Evolutionary conservation across 2,113 vertebrate genomes (phyloP).

Genomic region (Pipra filicauda): DNA sequence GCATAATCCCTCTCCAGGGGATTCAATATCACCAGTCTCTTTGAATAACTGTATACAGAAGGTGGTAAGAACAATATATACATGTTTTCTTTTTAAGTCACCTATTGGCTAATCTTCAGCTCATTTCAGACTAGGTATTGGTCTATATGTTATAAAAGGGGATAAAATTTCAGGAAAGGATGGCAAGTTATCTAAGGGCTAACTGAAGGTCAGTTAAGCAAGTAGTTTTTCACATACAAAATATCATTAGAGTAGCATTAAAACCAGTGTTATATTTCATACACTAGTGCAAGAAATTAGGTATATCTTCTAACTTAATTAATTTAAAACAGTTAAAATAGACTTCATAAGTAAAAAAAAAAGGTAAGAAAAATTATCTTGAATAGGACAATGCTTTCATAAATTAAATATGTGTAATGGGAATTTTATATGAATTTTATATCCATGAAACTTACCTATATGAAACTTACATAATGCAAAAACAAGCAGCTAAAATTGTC

Average conservation of each 20-base stretch:
- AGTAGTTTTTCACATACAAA: neutral
- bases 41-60: neutral
- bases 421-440: neutral
- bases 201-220: neutral
- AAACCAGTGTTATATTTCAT: neutral
- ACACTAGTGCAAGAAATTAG: neutral
- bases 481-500: slow-evolving; percentile 7
- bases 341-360: neutral
- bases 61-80: neutral
- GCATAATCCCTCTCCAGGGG: neutral
- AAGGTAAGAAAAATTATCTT: neutral
- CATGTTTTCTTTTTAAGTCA: neutral
- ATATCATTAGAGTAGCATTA: neutral
- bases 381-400: neutral
- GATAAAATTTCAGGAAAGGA: neutral
- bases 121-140: neutral
- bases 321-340: neutral
- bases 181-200: neutral
- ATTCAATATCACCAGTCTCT: neutral
- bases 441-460: neutral
- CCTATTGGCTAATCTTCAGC: neutral
- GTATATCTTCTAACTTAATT: neutral
- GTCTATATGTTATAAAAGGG: neutral
- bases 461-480: neutral
- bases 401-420: neutral